Evolutionary conservation across 2,113 vertebrate species (phyloP).

Genomic region (Oreocharis arfaki): DNA sequence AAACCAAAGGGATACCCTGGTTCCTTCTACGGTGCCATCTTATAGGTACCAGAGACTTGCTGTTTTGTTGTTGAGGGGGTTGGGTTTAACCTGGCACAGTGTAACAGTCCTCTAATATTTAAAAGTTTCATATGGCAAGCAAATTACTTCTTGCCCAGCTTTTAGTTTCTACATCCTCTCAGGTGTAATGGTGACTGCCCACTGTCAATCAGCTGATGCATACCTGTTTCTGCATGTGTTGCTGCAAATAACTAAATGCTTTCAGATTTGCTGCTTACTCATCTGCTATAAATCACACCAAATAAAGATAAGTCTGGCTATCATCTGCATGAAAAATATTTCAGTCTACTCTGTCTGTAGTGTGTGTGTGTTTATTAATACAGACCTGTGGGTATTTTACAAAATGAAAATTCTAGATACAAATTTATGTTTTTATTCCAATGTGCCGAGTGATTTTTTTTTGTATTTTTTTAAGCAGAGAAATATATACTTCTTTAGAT

Average conservation of each 20-base stretch:
- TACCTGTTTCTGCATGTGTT: background rate
- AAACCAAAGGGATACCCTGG: background rate
- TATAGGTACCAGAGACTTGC: background rate
- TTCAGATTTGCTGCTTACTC: background rate
- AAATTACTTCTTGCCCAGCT: background rate
- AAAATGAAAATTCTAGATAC: background rate
- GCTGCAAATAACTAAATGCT: background rate
- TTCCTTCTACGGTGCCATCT: background rate
- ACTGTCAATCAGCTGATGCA: rapidly evolving
- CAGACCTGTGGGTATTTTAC: background rate
- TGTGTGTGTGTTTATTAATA: background rate
- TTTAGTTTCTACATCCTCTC: background rate
- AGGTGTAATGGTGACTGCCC: background rate
- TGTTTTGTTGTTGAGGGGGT: background rate
- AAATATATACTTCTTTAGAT: background rate
- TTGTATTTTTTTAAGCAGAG: background rate
- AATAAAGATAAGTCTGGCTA: background rate
- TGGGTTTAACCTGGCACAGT: background rate
- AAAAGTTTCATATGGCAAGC: background rate
- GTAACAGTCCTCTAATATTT: background rate
- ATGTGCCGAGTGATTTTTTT: background rate
- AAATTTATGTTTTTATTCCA: background rate
- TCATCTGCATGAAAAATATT: background rate
- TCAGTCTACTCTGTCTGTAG: background rate
- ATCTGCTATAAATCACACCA: background rate